Evolutionary conservation across 2,888 invertebrate genomes (phyloP), one percentile per base, ranked within the genome.

Genomic region (Fragum whitleyi): DNA sequence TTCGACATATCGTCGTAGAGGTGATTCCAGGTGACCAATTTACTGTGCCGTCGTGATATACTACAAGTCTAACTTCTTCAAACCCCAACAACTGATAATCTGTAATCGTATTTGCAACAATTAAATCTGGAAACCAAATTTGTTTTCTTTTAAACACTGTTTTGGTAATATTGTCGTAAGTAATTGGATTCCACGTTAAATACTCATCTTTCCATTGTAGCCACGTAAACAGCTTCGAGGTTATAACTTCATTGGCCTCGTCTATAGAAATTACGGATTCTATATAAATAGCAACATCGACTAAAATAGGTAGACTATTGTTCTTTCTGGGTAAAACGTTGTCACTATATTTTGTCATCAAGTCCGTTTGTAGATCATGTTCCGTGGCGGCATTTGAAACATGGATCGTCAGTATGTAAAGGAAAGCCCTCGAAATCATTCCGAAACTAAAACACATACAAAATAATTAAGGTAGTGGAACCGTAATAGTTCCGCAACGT

Each of bases 51-150:
- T 39, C 42, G 19, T 28, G 14, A 23, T 1, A 2, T 23, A 65
- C 65, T n/a, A 11, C 11, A 1, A 65, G 36, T 2, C 42, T 65
- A 6, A 65, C 1, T n/a, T 65, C 26, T 7, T 65, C 65, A 23
- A 42, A 42, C 14, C 39, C 65, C 9, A 65, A 21, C 23, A 42
- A 11, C n/a, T 42, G 21, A 42, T 42, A 65, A 16, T 65, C 65
- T 21, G 0, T 14, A 2, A 42, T 26, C 9, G 39, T n/a, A 65
- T 65, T 65, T 1, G 42, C 11, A 1, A 65, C 65, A 21, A 65
- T 23, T 9, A 65, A 21, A 14, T 65, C 65, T 7, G 65, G 65
- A 26, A 39, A 42, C 65, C 65, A 65, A 19, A 65, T 23, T 23
- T 65, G 65, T n/a, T 42, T 21, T 3, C 9, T 32, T 65, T 26